Base-by-base conservation (phyloP, 2,888 invertebrate genomes). In the Drosophila gaucha region DNA sequence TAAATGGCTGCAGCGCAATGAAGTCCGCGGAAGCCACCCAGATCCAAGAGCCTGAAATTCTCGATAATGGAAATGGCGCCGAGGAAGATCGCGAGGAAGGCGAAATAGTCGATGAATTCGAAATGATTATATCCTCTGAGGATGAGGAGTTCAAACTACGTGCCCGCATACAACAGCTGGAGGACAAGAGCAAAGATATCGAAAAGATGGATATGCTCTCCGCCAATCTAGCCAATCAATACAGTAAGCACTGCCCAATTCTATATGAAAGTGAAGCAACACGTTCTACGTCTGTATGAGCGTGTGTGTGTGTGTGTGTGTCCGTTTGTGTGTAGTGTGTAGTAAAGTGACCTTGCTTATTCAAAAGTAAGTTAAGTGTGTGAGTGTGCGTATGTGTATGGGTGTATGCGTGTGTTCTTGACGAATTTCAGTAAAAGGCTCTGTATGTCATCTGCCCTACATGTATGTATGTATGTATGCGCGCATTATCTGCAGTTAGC, bases 41-140 rank as follows among this genome's bases (percentile, higher is more conserved):
- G 24, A 38, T 22, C 2, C 49, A 39, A 14, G 58, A 47, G 14
- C 30, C 26, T 31, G 68, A 35, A 56, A 59, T 56, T 49, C 41
- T 69, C 63, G 57, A 77, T 62, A 67, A 63, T 67, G 49, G 36
- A 66, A 67, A 49, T 58, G 50, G 30, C 26, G 80, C 56, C 2
- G 78, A 68, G 6, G 89, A 89, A 46, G 90, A 90, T 47, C 89
- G 89, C 2, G 91, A 91, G 65, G 91, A 91, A 60, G 91, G 91
- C n/a, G 91, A 91, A 85, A 91, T 91, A 67, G 77, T 90, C 3
- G 91, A 91, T 63, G 91, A 91, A 3, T 91, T 77, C 24, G 91
- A 91, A 35, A 84, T 89, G 60, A 92, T 91, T n/a, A 90, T 91
- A n/a, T 91, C 91, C 6, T 91, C 91, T 0, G 84, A 88, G 47